Conservation (phyloP, 2,888 invertebrate species). For the Melinaea marsaeus region DNA sequence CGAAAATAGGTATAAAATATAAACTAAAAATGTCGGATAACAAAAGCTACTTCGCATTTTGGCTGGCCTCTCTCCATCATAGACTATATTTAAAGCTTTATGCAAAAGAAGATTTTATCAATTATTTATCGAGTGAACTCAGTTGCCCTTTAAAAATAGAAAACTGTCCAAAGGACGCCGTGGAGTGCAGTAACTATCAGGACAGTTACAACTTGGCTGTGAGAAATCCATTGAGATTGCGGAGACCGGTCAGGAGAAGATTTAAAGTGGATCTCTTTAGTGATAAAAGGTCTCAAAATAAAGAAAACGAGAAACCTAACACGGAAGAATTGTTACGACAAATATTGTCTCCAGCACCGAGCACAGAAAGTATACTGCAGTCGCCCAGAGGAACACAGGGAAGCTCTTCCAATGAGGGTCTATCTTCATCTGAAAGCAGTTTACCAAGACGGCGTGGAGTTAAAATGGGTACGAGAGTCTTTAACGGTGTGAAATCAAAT, state of each 20-base stretch:
- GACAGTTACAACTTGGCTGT: constrained; percentile 75
- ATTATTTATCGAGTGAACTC: constrained; percentile 79
- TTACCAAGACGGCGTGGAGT: constrained; percentile 81
- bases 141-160: constrained; percentile 70
- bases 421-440: constrained; percentile 73
- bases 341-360: constrained; percentile 58
- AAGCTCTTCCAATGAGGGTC: constrained; percentile 66
- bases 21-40: constrained; percentile 85
- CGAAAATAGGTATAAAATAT: constrained; percentile 81
- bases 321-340: constrained; percentile 64
- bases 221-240: constrained; percentile 59
- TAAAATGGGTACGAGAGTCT: constrained; percentile 86
- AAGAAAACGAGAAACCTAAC: constrained; percentile 82
- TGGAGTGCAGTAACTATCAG: constrained; percentile 69
- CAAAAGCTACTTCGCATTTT: constrained; percentile 87
- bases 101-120: constrained; percentile 83
- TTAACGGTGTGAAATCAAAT: constrained; percentile 67
- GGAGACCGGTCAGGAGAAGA: constrained; percentile 70
- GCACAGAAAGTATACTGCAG: constrained; percentile 49
- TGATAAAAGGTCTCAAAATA: constrained; percentile 79
- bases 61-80: constrained; percentile 87
- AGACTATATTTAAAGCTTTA: constrained; percentile 85
- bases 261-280: constrained; percentile 72
- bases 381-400: constrained; percentile 45
- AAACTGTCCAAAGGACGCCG: constrained; percentile 46